Evolutionary conservation across 2,797 vertebrate genomes (phyloP).

Genomic region (Alosa sapidissima): DNA sequence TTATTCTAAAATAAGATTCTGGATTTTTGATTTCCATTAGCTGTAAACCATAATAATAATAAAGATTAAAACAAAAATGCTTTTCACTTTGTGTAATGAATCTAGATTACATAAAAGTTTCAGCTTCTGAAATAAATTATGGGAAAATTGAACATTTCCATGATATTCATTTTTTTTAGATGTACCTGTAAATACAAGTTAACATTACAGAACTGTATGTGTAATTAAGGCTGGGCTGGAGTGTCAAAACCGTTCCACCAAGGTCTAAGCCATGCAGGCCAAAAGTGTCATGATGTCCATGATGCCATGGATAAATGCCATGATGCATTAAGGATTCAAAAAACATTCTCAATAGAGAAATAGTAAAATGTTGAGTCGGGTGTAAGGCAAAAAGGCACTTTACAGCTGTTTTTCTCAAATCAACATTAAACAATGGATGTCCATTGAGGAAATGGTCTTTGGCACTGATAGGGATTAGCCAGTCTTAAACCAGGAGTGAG

Average conservation of each 20-base stretch:
- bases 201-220: neutral
- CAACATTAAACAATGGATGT: neutral
- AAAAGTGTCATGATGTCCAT: neutral
- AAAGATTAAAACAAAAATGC: too few species aligned
- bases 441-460: neutral
- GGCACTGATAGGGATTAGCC: neutral
- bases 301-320: neutral
- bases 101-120: too few species aligned
- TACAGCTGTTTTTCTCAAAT: neutral
- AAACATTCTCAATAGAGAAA: neutral
- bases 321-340: neutral
- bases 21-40: too few species aligned
- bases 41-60: too few species aligned
- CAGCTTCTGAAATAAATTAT: too few species aligned
- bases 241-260: neutral
- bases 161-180: too few species aligned
- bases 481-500: neutral
- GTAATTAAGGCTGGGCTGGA: neutral
- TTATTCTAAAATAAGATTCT: too few species aligned
- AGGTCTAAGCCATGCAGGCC: neutral
- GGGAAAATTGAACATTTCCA: too few species aligned
- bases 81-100: too few species aligned
- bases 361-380: neutral
- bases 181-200: neutral
- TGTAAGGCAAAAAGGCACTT: constrained; percentile 1